Percentiles rank a stretch among this genome's conserved stretches.
Evolutionary conservation across 2,113 vertebrate genomes (phyloP).

Genomic region (Cinclus mexicanus): DNA sequence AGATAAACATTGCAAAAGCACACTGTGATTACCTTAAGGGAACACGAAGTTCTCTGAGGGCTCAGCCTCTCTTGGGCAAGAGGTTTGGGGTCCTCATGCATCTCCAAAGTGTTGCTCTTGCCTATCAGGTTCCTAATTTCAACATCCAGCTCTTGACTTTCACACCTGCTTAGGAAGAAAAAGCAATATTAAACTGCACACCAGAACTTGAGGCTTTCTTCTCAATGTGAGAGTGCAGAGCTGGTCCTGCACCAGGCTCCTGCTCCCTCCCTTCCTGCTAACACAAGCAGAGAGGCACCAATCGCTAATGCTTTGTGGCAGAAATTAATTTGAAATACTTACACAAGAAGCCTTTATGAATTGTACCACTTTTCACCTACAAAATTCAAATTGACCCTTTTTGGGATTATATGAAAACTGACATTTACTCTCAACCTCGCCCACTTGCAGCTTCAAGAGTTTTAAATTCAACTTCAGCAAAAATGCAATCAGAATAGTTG

Average conservation of each 20-base stretch:
- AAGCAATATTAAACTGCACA: not conserved
- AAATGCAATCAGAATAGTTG: not conserved
- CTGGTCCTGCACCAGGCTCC: not conserved
- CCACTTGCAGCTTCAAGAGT: not conserved
- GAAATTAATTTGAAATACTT: not conserved
- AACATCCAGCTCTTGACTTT: slow-evolving; percentile 74
- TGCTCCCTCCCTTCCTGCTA: not conserved
- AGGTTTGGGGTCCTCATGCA: not conserved
- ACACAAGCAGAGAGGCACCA: not conserved
- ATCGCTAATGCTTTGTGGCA: not conserved
- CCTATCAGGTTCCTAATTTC: slow-evolving; percentile 70
- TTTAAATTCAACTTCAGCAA: not conserved
- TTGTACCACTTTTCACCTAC: not conserved
- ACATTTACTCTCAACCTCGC: not conserved
- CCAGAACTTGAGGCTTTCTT: not conserved
- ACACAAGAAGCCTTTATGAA: not conserved
- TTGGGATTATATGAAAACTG: not conserved
- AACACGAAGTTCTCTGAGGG: not conserved
- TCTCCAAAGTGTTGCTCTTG: not conserved
- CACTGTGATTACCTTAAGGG: slow-evolving; percentile 59
- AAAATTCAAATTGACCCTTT: not conserved
- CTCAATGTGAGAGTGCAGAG: not conserved
- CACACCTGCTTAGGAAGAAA: slow-evolving; percentile 67
- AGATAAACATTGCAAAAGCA: slow-evolving; percentile 5
- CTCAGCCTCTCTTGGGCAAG: not conserved